Base-by-base conservation (phyloP, 2,113 vertebrate genomes). In the Pitta sordida region DNA sequence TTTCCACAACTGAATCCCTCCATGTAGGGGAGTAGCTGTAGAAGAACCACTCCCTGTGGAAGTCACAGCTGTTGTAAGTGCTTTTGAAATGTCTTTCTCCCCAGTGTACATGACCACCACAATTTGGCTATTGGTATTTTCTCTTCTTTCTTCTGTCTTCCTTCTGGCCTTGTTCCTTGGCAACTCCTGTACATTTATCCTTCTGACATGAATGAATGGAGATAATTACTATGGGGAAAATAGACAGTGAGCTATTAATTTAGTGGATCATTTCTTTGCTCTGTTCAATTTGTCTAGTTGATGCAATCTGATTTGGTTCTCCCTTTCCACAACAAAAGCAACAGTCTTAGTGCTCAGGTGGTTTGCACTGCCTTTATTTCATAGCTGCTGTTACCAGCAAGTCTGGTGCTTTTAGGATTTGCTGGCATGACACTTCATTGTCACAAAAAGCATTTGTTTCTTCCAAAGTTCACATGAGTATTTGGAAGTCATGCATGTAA, bases 91-190 rank as follows among this genome's bases (percentile, higher is more conserved):
- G 9, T 49, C 43, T 44, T 86, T 90, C 46, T 58, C 17, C 32
- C 27, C 1, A 1, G 6, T 2, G 1, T 65, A 16, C 9, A 5
- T 46, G 55, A 3, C 46, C 26, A 46, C 46, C 19, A 10, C 59
- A 9, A 21, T 52, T 39, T 0, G 2, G 23, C 36, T 17, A 15
- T 24, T 8, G 44, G 11, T 2, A 2, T 39, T 30, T 64, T 71
- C 17, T 71, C 23, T 39, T 60, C 27, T 43, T 68, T 20, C 32
- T 93, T 65, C 51, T 12, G 13, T 73, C 36, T 52, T 79, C 27
- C 27, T 44, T 63, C 43, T 84, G 65, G 34, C 41, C 1, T 0
- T 0, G 2, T 65, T 34, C 26, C 37, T 81, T 88, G 73, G 44
- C 51, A 80, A 19, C 19, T 27, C 32, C 65, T 52, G 13, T 18